phyloP scores from a whole-genome alignment of 2,797 vertebrate species.

The Lacerta agilis region DNA sequence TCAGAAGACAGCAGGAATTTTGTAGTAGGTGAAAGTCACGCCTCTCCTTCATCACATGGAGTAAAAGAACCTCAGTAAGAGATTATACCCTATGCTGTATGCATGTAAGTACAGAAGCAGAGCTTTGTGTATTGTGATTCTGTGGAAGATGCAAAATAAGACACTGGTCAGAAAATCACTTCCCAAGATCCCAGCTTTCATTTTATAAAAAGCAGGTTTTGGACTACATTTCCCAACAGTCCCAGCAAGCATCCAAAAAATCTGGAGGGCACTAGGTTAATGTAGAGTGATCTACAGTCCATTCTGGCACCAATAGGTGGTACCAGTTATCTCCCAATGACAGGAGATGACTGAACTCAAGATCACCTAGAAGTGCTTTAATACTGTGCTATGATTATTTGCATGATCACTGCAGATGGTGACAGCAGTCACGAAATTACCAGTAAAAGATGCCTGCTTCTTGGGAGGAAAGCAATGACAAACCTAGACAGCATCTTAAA shows the following conservation, averaged over 20 bases:
- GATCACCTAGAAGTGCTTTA: not conserved
- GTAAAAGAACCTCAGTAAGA: not conserved
- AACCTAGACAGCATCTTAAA: too few relatives aligned
- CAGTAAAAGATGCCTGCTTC: too few relatives aligned
- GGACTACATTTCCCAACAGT: too few relatives aligned
- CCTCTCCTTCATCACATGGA: not conserved
- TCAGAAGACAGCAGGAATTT: not conserved
- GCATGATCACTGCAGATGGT: too few relatives aligned
- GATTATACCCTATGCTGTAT: not conserved
- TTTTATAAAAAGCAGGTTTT: too few relatives aligned
- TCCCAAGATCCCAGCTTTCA: not conserved
- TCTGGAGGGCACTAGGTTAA: too few relatives aligned
- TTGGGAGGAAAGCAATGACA: too few relatives aligned
- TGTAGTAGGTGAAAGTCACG: not conserved
- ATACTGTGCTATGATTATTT: not conserved
- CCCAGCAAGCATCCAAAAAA: too few relatives aligned
- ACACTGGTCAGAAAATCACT: not conserved
- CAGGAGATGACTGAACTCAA: not conserved
- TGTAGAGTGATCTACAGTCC: not conserved
- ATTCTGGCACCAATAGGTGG: not conserved
- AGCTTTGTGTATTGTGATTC: not conserved
- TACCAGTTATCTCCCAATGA: not conserved
- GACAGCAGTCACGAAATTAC: too few relatives aligned
- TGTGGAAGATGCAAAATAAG: not conserved
- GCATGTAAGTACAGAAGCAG: not conserved